Base-by-base conservation (phyloP, 2,888 invertebrate species). In the Brenthis daphne region DNA sequence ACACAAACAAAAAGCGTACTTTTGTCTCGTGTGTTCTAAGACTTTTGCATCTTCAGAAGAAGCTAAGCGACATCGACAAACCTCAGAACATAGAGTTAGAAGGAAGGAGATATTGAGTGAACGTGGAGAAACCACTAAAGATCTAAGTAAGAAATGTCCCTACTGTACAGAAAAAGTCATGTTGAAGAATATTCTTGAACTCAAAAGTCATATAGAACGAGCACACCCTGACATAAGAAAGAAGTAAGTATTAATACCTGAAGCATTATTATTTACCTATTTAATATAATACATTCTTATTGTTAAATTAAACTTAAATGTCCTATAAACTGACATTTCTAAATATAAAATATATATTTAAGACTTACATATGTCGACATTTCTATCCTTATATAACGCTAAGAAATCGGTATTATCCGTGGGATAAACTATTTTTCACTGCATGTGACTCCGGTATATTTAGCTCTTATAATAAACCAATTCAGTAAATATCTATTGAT, bases 1-100 rank as follows among this genome's bases (percentile, higher is more conserved):
- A 56, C 96, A 96, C 79, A 93, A 93, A 43, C 87, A 93, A 20
- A 90, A 87, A 51, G 88, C 94, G 5, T 96, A 94, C 76, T 94
- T 95, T 70, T 97, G 97, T 78, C 93, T 95, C 0, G 93, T 94
- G 5, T 97, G 97, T 77, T 90, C 93, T 0, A 80, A 94, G 75
- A 94, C 94, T 55, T 97, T 97, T 74, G 82, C 88, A 8, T 93
- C 94, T 4, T 85, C 94, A 0, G 82, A 86, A 14, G 94, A 95
- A 75, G 96, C 96, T 0, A 94, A 94, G 54, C 84, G 89, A 12
- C 97, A 97, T 82, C 93, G 97, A 2, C 93, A 94, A 70, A 94
- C 95, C 0, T 87, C 93, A 58, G 92, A 94, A 63, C 97, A 97
- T 77, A 94, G 95, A 76, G 93, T 95, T 33, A 92, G 85, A n/a